Base-by-base conservation (phyloP, 1,140 invertebrate species). In the Steinernema feltiae region DNA sequence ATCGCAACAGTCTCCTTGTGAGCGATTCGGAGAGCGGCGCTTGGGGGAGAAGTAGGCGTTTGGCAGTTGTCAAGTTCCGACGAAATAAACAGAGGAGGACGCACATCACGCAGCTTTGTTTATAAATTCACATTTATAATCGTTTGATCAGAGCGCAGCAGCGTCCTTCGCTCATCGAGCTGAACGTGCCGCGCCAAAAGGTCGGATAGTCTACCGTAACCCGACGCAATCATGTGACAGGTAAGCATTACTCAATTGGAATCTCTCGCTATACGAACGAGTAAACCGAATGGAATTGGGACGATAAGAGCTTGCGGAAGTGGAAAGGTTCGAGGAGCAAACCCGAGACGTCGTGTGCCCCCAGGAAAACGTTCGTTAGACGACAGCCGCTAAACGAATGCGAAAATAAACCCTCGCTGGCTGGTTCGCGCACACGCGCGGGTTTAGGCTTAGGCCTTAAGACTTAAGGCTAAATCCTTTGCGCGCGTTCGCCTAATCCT, bases 371-470 rank as follows among this genome's bases (percentile, higher is more conserved):
- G n/a, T n/a, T n/a, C 35, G 35, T 41, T 41, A 41, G 35, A 41
- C 35, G 35, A 41, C 35, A 41, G 35, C 35, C 35, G 35, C 35
- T 41, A 41, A 41, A 41, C 35, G 35, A 41, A 41, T 27, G 53
- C 24, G 53, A 63, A 63, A 63, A 63, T 63, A 63, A 63, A 63
- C 53, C 53, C 53, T 63, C 53, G 53, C 53, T 27, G 53, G 53
- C 24, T 63, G 53, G 53, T 63, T 63, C 53, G 24, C 53, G 53
- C 53, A 63, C 53, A 63, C 53, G 53, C 53, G 53, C 53, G 53
- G 53, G 53, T 63, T 63, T 63, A 63, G 53, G 53, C 53, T 63
- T 63, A 63, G 53, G 53, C 53, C 53, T 63, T 63, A 63, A 63
- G 53, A 63, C 53, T 63, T 63, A 63, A 63, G 53, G 53, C 53